Conservation (phyloP, 2,888 invertebrate species). For the Phyto melanocephala region DNA sequence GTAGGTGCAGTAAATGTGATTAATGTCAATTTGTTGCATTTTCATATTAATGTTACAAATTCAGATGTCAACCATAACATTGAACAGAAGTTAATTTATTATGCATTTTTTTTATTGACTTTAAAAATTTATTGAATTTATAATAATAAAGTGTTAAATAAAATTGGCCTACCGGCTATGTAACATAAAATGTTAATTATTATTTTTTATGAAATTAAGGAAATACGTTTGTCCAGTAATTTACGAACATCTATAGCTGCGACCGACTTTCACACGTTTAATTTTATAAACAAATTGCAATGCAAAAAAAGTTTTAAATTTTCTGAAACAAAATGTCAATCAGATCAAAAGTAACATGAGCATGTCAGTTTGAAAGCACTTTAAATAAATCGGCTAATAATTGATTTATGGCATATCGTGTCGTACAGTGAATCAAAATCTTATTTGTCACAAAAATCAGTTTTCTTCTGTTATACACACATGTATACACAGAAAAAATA, state of each 20-base stretch:
- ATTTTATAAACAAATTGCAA: constrained; percentile 23
- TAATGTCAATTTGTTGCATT: constrained; percentile 58
- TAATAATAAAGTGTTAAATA: constrained; percentile 28
- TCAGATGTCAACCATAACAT: constrained; percentile 57
- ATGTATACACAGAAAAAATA: too few species aligned
- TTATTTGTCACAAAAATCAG: neutral
- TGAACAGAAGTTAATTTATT: constrained; percentile 61
- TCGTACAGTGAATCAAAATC: neutral
- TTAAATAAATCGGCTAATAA: neutral
- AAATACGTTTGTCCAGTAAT: too few species aligned
- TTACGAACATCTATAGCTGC: too few species aligned
- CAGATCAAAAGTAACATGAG: neutral
- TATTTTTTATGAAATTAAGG: constrained; percentile 7
- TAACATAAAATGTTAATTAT: too few species aligned
- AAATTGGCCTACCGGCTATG: neutral
- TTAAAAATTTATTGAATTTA: constrained; percentile 12
- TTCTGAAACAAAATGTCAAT: neutral
- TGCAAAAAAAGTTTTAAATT: too few species aligned
- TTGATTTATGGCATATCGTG: neutral
- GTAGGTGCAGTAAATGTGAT: constrained; percentile 7
- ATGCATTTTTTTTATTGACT: constrained; percentile 29
- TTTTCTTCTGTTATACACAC: neutral
- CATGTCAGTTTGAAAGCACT: neutral
- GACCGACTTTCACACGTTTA: neutral
- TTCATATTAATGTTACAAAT: constrained; percentile 55